phyloP scores from a whole-genome alignment of 2,113 vertebrate species.

The Myrmecophaga tridactyla region DNA sequence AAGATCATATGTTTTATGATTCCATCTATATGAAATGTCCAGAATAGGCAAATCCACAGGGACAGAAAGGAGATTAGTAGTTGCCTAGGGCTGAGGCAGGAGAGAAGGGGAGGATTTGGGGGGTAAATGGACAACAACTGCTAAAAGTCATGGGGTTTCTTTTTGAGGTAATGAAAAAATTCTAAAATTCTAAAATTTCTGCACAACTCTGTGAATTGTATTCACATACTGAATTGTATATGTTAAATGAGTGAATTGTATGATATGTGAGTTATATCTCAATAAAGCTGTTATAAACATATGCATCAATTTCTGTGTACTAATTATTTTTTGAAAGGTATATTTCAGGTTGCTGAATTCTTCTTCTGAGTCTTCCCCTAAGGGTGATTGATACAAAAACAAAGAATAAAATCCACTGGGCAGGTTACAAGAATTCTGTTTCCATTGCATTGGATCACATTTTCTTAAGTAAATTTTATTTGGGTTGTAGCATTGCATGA shows the following conservation, averaged over 20 bases:
- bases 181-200: background rate
- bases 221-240: background rate
- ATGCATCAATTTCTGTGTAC: background rate
- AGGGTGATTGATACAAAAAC: background rate
- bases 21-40: too few species aligned
- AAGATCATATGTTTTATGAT: too few species aligned
- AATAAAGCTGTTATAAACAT: background rate
- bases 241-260: background rate
- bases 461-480: constrained; percentile 9
- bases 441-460: background rate
- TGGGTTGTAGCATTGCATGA: background rate
- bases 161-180: background rate
- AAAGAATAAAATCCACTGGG: background rate
- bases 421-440: background rate
- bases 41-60: too few species aligned
- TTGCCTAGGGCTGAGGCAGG: too few species aligned
- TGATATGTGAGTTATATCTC: background rate
- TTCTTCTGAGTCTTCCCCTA: background rate
- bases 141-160: background rate
- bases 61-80: too few species aligned
- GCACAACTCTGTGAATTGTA: background rate
- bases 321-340: constrained; percentile 3
- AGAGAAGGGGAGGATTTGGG: too few species aligned
- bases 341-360: constrained; percentile 8
- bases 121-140: too few species aligned